Evolutionary conservation across 2,113 vertebrate species (phyloP).

Genomic region (Montifringilla adamsi): DNA sequence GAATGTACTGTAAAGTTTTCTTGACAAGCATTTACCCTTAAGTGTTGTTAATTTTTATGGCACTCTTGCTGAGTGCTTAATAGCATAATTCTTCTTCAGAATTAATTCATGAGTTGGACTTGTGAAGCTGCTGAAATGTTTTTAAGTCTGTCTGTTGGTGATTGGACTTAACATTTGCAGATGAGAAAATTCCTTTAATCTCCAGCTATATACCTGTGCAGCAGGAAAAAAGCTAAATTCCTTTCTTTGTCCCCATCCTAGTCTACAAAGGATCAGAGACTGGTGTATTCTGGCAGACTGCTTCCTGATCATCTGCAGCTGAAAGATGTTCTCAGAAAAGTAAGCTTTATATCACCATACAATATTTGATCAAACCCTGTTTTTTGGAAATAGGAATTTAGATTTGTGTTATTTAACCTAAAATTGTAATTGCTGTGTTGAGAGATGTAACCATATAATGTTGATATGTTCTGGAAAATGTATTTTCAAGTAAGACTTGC

Average conservation of each 20-base stretch:
- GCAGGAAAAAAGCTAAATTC: conserved; percentile 67
- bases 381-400: neutral
- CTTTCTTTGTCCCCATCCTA: conserved; percentile 76
- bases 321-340: conserved; percentile 93
- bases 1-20: neutral
- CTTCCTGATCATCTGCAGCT: conserved; percentile 92
- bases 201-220: conserved; percentile 6
- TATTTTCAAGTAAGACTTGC: neutral
- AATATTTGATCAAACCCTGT: neutral
- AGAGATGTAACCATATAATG: neutral
- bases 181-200: neutral
- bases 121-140: neutral
- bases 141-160: neutral
- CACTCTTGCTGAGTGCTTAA: neutral
- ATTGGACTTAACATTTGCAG: neutral
- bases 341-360: conserved; percentile 67
- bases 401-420: neutral
- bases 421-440: neutral
- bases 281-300: conserved; percentile 93
- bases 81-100: neutral
- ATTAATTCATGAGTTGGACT: neutral
- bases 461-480: neutral
- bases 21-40: neutral
- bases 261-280: conserved; percentile 89
- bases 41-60: neutral